Conservation (phyloP, 2,797 vertebrate species). For the Serranus cabrilla region DNA sequence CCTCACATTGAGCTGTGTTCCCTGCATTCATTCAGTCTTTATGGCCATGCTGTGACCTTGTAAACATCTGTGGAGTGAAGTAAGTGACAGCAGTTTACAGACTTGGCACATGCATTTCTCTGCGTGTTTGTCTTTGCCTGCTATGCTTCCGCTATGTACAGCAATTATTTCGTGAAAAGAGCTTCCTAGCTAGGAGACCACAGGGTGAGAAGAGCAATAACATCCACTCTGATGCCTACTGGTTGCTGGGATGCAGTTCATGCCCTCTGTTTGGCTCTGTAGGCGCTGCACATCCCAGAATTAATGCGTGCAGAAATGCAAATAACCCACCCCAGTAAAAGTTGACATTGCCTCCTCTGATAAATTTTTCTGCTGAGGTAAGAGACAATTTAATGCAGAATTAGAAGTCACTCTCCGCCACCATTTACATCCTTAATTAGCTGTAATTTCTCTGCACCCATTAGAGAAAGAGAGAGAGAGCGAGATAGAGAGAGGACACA, state of each 20-base stretch:
- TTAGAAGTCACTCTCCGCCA: slow-evolving; percentile 89
- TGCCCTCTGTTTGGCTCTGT: slow-evolving; percentile 62
- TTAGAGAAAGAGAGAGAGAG: slow-evolving; percentile 79
- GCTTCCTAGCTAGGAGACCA: slow-evolving; percentile 39
- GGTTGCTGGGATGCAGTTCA: slow-evolving; percentile 53
- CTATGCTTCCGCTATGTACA: slow-evolving; percentile 33
- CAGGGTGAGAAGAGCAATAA: slow-evolving; percentile 40
- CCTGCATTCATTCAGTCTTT: slow-evolving; percentile 47
- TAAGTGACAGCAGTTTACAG: slow-evolving; percentile 47
- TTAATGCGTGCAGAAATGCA: slow-evolving; percentile 83
- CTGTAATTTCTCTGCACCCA: slow-evolving; percentile 91
- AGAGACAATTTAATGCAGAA: slow-evolving; percentile 93
- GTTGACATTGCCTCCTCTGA: slow-evolving; percentile 91
- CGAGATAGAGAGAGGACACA: slow-evolving; percentile 33
- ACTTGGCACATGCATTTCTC: slow-evolving; percentile 40
- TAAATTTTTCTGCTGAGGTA: slow-evolving; percentile 94
- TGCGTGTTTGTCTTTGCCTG: slow-evolving; percentile 49
- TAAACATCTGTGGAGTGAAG: slow-evolving; percentile 71
- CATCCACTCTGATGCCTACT: slow-evolving; percentile 34
- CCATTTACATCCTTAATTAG: slow-evolving; percentile 94
- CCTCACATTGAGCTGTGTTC: slow-evolving; percentile 38
- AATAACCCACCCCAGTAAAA: slow-evolving; percentile 86
- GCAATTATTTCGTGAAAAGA: slow-evolving; percentile 54
- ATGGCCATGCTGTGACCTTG: slow-evolving; percentile 72
- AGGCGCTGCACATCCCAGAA: slow-evolving; percentile 68